A percentile compares a stretch with the other conserved stretches of the same genome.
Evolutionary conservation across 1,140 invertebrate species (phyloP).

Genomic region (Neotoxoptera formosana): DNA sequence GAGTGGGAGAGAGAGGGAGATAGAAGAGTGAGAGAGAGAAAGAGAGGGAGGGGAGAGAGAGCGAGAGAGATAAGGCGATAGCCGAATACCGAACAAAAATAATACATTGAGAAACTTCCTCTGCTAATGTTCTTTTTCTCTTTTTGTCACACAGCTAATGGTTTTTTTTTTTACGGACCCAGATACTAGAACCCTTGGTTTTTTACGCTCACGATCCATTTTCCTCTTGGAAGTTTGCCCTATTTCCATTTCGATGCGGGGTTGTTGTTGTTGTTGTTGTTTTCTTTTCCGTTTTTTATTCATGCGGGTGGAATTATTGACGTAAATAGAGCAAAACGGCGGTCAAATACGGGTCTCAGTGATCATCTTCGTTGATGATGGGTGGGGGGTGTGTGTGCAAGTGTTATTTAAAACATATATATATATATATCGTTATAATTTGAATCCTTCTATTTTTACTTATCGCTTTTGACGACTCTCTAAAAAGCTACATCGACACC

Average conservation of each 20-base stretch:
- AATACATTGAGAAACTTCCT: conserved; percentile 39
- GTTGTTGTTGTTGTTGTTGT: conserved; percentile 15
- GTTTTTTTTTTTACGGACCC: conserved; percentile 48
- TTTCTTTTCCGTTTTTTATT: conserved; percentile 34
- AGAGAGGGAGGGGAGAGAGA: background rate
- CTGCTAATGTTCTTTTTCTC: conserved; percentile 41
- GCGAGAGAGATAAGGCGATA: background rate
- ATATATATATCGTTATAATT: background rate
- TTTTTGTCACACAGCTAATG: conserved; percentile 46
- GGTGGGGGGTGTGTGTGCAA: background rate
- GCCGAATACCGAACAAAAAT: conserved; percentile 21
- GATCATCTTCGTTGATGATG: background rate
- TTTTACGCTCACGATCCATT: conserved; percentile 39
- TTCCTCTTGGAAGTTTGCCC: conserved; percentile 54
- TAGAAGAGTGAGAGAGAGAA: background rate
- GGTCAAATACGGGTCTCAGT: conserved; percentile 41
- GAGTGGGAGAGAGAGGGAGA: background rate
- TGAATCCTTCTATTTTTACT: background rate
- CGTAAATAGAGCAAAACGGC: conserved; percentile 35
- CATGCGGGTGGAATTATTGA: conserved; percentile 47
- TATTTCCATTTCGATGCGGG: conserved; percentile 47
- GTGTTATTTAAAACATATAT: background rate
- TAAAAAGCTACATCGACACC: background rate
- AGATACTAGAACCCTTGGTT: conserved; percentile 25
- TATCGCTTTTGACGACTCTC: background rate